These are phyloP conservation scores for Pluvianellus socialis DNA, from an alignment of 2,113 vertebrate genomes.

Conservation along the genomic window DNA sequence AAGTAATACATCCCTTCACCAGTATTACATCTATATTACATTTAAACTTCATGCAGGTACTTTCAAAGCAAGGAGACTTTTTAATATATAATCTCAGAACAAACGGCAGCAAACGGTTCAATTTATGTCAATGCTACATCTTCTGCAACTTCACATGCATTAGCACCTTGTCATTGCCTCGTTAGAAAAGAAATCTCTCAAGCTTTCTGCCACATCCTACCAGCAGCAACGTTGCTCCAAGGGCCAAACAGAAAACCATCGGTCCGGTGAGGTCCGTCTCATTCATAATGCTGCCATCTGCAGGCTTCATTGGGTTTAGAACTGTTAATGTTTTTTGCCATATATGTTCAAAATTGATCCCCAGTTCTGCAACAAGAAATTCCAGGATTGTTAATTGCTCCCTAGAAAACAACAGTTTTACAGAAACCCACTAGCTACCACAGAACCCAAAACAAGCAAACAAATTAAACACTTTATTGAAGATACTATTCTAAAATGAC, in stretches of 20 bases:
- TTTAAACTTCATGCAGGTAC: neutral
- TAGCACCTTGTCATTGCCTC: neutral
- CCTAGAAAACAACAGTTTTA: neutral
- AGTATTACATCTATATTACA: neutral
- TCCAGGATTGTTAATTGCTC: neutral
- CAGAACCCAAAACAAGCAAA: neutral
- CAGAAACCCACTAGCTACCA: neutral
- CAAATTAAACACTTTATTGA: neutral
- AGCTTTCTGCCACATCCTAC: slow-evolving; percentile 53
- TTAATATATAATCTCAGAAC: neutral
- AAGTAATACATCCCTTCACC: neutral
- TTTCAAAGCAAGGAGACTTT: neutral
- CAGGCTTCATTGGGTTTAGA: slow-evolving; percentile 86
- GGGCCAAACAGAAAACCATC: slow-evolving; percentile 82
- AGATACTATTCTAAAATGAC: neutral
- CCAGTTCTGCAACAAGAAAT: slow-evolving; percentile 80
- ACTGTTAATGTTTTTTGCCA: slow-evolving; percentile 92
- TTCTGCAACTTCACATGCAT: neutral
- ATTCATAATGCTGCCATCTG: slow-evolving; percentile 91
- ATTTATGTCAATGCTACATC: neutral
- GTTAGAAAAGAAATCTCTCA: neutral
- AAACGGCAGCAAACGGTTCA: neutral
- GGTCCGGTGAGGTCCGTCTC: slow-evolving; percentile 88
- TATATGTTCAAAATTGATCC: slow-evolving; percentile 91
- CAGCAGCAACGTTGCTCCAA: slow-evolving; percentile 84